Base-by-base conservation (phyloP, 2,113 vertebrate species). In the Cathartes aura region DNA sequence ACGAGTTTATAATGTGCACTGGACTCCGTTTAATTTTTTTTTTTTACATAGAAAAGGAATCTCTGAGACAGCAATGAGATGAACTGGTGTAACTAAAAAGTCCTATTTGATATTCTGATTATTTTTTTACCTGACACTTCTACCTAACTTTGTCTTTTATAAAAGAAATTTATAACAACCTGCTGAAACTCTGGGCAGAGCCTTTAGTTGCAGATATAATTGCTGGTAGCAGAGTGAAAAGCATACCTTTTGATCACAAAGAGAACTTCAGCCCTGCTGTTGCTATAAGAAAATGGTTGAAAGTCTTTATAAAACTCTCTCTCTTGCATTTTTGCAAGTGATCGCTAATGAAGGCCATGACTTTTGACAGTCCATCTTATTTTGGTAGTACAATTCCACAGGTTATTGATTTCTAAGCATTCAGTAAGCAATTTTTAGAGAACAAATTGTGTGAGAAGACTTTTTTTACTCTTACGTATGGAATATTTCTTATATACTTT, bases 351-450 rank as follows among this genome's bases (percentile, higher is more conserved):
- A 75, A 12, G 67, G 5, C n/a, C 43, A n/a, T 85, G 56, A 47
- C 36, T 94, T 89, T 29, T 67, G 52, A 52, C 47, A 75, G 56
- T 82, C 78, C 15, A 12, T 75, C 43, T 93, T 89, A 58, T 13
- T 55, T 80, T 56, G n/a, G 2, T 64, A 66, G 14, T 78, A 47
- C 34, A 82, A 20, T 94, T 87, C 36, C 29, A 24, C 34, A 72
- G 15, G 9, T 71, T 87, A 89, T 87, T 87, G 71, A 88, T 89
- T 89, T 38, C 42, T 78, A 84, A 67, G 72, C 29, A 70, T 80
- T 93, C 75, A 38, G 14, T 81, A 63, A 84, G 32, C 18, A 78
- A 58, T 66, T 83, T 93, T 84, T 76, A 78, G 73, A 53, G 50
- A 84, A 82, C 0, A 2, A 87, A 62, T 70, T 60, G 15, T 68